These are phyloP conservation scores for Copsychus sechellarum DNA, from an alignment of 2,113 vertebrate species.

Conservation along the genomic window DNA sequence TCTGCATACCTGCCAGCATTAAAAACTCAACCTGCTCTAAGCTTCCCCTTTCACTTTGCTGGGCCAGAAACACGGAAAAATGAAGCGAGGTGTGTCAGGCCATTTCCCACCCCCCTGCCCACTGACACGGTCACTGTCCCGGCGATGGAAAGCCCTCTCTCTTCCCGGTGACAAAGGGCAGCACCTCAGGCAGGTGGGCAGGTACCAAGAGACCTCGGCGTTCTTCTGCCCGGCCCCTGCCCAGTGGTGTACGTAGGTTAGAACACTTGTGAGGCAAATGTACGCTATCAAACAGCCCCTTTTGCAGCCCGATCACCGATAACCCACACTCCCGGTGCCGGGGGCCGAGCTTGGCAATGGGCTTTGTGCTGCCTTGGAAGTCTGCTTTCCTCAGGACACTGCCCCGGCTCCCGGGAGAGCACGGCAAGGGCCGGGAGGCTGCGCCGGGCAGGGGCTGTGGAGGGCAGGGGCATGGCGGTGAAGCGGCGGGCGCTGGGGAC, in stretches of 20 bases:
- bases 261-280: accelerated
- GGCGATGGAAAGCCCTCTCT: accelerated
- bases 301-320: accelerated
- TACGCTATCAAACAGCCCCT: accelerated
- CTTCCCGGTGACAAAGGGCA: background rate
- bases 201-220: accelerated
- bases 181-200: background rate
- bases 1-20: background rate
- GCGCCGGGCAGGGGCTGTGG: too few species aligned
- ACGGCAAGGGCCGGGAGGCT: too few species aligned
- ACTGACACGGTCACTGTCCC: accelerated
- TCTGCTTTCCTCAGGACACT: background rate
- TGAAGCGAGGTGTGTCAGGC: accelerated
- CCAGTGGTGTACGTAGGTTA: accelerated
- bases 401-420: background rate
- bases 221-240: background rate
- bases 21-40: background rate
- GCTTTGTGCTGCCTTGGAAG: accelerated
- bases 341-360: accelerated
- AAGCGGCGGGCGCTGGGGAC: background rate
- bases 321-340: background rate
- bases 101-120: accelerated
- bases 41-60: background rate
- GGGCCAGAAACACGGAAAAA: background rate
- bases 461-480: background rate